phyloP scores from a whole-genome alignment of 1,140 invertebrate genomes.

The Batillaria attramentaria region DNA sequence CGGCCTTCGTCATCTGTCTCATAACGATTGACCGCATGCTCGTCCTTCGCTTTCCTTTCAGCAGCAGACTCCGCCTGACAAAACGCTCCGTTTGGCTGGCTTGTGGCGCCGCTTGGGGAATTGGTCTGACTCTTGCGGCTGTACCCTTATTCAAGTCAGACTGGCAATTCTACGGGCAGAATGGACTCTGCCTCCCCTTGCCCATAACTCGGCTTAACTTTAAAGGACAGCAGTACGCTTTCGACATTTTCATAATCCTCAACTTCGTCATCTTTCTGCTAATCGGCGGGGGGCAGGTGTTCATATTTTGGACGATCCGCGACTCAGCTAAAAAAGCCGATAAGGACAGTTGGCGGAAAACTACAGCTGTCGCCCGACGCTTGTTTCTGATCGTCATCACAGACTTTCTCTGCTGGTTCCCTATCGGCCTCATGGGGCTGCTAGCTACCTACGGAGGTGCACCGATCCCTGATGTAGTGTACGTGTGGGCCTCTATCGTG shows the following conservation, averaged over 20 bases:
- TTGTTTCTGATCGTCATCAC: conserved; percentile 39
- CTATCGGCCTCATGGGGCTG: conserved; percentile 33
- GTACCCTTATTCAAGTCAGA: conserved; percentile 38
- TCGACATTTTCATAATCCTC: conserved; percentile 41
- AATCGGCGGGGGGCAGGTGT: conserved; percentile 40
- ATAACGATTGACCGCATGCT: conserved; percentile 61
- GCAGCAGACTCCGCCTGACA: conserved; percentile 22
- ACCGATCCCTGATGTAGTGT: conserved; percentile 41
- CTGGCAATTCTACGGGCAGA: conserved; percentile 47
- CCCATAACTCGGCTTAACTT: conserved; percentile 37
- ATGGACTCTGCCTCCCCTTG: conserved; percentile 45
- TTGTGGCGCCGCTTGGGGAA: conserved; percentile 24
- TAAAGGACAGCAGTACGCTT: conserved; percentile 42
- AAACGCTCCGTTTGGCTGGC: conserved; percentile 26
- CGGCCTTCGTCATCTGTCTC: conserved; percentile 51
- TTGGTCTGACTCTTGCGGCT: conserved; percentile 30
- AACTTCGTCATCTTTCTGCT: conserved; percentile 45
- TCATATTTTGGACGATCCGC: conserved; percentile 38
- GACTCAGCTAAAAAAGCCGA: background rate
- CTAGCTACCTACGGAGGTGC: conserved; percentile 36
- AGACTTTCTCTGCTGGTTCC: conserved; percentile 45
- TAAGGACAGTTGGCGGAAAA: conserved; percentile 1
- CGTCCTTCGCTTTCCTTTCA: conserved; percentile 56
- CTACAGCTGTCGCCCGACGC: conserved; percentile 37
- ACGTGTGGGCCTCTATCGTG: conserved; percentile 48